Base-by-base conservation (phyloP, 2,888 invertebrate species). In the Cantharis rustica region DNA sequence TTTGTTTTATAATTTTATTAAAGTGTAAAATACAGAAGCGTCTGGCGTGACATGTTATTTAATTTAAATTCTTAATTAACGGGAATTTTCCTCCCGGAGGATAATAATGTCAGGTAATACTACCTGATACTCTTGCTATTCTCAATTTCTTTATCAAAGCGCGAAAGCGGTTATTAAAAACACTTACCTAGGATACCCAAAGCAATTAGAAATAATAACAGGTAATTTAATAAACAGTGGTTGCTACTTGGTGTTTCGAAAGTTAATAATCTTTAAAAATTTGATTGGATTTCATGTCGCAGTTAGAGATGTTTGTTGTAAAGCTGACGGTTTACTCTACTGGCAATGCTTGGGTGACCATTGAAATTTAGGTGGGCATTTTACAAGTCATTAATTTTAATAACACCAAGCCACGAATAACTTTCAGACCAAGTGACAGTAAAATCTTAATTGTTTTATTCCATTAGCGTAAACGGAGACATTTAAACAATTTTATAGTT, bases 51-150 rank as follows among this genome's bases (percentile, higher is more conserved):
- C 78, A 70, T 71, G 64, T 63, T 64, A 66, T 76, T 78, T 75
- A 78, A 78, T 73, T 78, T 78, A 78, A 73, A 73, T 73, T 73
- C 73, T 71, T 78, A 78, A 78, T 78, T 78, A 78, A 78, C 71
- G 11, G 62, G 76, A 78, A 68, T 75, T 75, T 77, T 77, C 74
- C 69, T 61, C 61, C 11, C 61, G 64, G 16, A 66, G 72, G 71
- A 72, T 75, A 71, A 75, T 72, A 62, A 69, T 75, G 69, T 69
- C 71, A 66, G 69, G 77, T 72, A 77, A 75, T 69, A 69, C 73
- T 71, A 77, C 71, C 77, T 69, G 71, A 74, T 69, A 73, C 68
- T 64, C 27, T 70, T 31, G 61, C 64, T 74, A 61, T 69, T 27
- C 69, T 64, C 26, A 70, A 74, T 70, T 70, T 70, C 69, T 74